phyloP scores from a whole-genome alignment of 2,113 vertebrate species.

The Drymodes brunneopygia region DNA sequence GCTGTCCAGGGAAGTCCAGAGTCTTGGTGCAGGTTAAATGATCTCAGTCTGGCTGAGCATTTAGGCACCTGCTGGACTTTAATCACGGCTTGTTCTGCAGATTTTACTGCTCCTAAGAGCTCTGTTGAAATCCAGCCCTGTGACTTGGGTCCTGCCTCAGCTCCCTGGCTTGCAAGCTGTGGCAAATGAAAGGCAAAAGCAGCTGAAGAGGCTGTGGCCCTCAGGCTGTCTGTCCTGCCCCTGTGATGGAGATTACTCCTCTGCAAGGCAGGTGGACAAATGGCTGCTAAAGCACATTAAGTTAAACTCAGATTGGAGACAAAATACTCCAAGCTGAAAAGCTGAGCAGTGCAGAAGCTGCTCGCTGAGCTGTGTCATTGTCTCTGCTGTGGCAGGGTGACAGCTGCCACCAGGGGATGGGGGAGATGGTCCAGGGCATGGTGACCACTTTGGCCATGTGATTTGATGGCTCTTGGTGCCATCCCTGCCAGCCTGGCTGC shows the following conservation, averaged over 20 bases:
- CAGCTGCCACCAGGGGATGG: background rate
- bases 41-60: background rate
- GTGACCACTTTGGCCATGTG: background rate
- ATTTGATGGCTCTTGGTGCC: background rate
- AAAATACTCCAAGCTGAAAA: background rate
- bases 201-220: conserved; percentile 13
- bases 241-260: background rate
- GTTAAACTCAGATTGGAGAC: background rate
- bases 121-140: background rate
- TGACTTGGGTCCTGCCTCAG: background rate
- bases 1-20: background rate
- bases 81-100: background rate
- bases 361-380: background rate
- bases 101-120: background rate
- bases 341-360: background rate
- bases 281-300: background rate
- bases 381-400: background rate
- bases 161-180: background rate
- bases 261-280: background rate
- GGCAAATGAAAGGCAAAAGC: background rate
- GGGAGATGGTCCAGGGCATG: background rate
- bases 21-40: background rate
- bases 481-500: background rate
- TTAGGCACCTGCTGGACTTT: conserved; percentile 17
- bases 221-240: conserved; percentile 15